Conservation (phyloP, 2,113 vertebrate genomes). For the Chrysochloris asiatica region DNA sequence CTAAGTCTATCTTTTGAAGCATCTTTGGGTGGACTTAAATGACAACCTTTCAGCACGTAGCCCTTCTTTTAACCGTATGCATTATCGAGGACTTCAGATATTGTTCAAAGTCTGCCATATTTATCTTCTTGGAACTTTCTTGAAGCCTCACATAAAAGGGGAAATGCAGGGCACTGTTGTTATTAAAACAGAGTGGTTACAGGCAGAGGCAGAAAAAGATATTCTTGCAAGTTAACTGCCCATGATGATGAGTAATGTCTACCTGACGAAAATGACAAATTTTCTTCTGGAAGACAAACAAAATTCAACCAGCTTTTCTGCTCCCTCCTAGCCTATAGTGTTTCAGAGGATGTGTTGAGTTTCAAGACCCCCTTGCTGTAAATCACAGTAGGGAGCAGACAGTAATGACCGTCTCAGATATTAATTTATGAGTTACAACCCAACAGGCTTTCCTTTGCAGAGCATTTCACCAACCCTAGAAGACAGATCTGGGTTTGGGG, state of each 20-base stretch:
- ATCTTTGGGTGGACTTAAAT: background rate
- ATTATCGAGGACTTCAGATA: background rate
- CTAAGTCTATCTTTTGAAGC: background rate
- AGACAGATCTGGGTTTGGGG: background rate
- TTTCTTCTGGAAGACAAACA: slow-evolving; percentile 62
- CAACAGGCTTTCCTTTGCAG: background rate
- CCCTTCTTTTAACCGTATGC: background rate
- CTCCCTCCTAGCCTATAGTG: background rate
- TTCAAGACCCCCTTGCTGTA: background rate
- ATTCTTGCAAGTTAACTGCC: slow-evolving; percentile 43
- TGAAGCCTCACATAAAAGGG: background rate
- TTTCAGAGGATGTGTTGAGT: background rate
- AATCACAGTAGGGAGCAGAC: background rate
- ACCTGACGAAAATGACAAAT: background rate
- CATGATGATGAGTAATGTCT: slow-evolving; percentile 43
- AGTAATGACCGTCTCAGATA: background rate
- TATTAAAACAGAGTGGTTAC: background rate
- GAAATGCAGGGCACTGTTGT: background rate
- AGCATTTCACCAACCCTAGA: background rate
- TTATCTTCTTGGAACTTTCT: background rate
- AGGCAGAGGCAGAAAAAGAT: slow-evolving; percentile 25
- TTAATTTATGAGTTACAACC: background rate
- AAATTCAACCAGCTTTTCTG: background rate
- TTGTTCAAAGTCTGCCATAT: accelerated
- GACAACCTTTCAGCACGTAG: background rate